phyloP scores from a whole-genome alignment of 2,113 vertebrate species.

The Balaeniceps rex region DNA sequence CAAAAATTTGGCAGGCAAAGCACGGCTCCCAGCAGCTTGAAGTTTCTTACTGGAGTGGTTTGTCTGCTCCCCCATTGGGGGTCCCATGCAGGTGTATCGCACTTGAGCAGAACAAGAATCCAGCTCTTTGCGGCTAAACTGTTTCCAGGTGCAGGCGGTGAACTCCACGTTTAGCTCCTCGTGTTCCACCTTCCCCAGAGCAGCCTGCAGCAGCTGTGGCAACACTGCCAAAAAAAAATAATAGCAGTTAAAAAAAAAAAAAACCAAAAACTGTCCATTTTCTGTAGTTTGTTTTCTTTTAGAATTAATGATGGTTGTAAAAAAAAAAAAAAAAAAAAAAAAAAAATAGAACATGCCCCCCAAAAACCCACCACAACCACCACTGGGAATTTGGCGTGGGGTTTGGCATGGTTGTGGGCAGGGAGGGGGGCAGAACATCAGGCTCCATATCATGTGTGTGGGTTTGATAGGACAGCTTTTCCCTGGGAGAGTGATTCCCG shows the following conservation, averaged over 20 bases:
- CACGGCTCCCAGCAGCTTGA: rapidly evolving
- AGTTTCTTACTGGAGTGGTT: not conserved
- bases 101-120: not conserved
- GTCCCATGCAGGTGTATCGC: not conserved
- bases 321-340: not conserved
- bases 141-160: not conserved
- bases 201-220: not conserved
- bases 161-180: not conserved
- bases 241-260: too few species aligned
- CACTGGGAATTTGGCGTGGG: not conserved
- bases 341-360: not conserved
- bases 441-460: rapidly evolving
- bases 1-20: not conserved
- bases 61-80: rapidly evolving
- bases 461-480: not conserved
- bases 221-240: not conserved
- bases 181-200: not conserved
- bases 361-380: rapidly evolving
- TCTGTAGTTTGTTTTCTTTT: not conserved
- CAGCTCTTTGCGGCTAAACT: not conserved
- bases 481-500: not conserved
- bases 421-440: not conserved
- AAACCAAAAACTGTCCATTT: not conserved
- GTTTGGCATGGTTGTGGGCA: not conserved
- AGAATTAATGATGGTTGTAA: not conserved